A percentile compares a stretch with the other conserved stretches of the same genome.
Conservation (phyloP, 2,888 invertebrate genomes). For the Thyatira batis region DNA sequence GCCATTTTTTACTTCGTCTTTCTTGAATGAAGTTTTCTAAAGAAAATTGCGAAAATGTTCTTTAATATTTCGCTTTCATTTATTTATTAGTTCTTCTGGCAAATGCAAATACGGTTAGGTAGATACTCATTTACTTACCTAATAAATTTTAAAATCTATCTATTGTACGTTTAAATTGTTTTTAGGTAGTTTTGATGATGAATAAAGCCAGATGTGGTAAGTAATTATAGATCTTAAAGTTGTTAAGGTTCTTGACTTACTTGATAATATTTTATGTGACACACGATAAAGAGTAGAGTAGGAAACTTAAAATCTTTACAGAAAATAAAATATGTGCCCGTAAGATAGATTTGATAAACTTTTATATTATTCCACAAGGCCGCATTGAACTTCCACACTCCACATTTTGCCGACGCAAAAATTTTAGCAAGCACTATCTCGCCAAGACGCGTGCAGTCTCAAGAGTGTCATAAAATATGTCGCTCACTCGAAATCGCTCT, state of each 20-base stretch:
- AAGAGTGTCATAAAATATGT: slow-evolving; percentile 22
- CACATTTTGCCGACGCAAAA: background rate
- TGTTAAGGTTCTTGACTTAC: too few relatives aligned
- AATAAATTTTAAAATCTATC: too few relatives aligned
- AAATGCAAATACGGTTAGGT: too few relatives aligned
- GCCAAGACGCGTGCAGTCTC: background rate
- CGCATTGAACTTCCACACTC: background rate
- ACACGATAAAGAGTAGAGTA: too few relatives aligned
- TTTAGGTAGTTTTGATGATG: too few relatives aligned
- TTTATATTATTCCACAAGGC: background rate
- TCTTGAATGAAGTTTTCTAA: background rate
- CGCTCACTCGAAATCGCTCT: slow-evolving; percentile 20
- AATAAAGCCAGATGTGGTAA: too few relatives aligned
- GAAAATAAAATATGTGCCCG: background rate
- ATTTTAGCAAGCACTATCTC: background rate
- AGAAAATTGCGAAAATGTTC: background rate
- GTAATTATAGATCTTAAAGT: too few relatives aligned
- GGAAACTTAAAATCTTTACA: too few relatives aligned
- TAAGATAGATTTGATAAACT: background rate
- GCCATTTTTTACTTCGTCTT: background rate
- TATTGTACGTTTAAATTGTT: too few relatives aligned
- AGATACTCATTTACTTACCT: too few relatives aligned
- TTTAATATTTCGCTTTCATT: background rate
- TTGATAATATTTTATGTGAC: too few relatives aligned
- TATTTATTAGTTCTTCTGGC: background rate